Evolutionary conservation across 2,888 invertebrate genomes (phyloP), one percentile per base, ranked within the genome.

Genomic region (Caenorhabditis afra): DNA sequence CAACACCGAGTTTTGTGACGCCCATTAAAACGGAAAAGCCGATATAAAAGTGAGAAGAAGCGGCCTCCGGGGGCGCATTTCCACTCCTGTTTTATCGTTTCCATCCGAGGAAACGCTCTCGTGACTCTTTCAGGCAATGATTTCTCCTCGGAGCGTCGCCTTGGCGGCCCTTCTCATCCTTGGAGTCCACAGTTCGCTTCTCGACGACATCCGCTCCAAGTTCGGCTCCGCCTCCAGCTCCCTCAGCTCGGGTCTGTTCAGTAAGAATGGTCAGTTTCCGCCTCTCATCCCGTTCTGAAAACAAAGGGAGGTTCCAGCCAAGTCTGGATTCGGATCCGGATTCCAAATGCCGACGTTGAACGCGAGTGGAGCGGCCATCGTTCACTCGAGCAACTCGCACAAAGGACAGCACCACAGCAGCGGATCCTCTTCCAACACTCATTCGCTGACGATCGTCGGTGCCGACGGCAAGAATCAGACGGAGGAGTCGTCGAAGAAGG

Each of bases 401-500:
- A 73, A 64, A 52, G 73, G 73, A 58, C 41, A 35, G 22, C 73
- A 64, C 22, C 29, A 58, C 22, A 37, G 29, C 37, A 64, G 64
- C 35, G 73, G 73, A 41, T 73, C 73, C 18, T 64, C 73, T 11
- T 73, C 73, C 1, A 64, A 64, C 37, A 58, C 73, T 10, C 73
- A 73, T 22, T 64, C 73, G 0, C 7, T 73, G 50, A 58, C 64
- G 5, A 18, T 73, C 18, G 58, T 73, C 12, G 73, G 73, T 4
- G 73, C 73, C 0, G 73, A 73, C 16, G 73, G 73, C 23, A 73
- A 73, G 73, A 73, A 73, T 22, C 16, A 64, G n/a, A 52, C 64
- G 0, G 14, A 29, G 20, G 50, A 58, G 44, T 57, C 57, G 20
- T 29, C 45, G 22, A 64, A 57, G n/a, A 49, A 58, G 22, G 44